Evolutionary conservation across 1,140 invertebrate genomes (phyloP), one percentile per base, ranked within the genome.

Genomic region (Globodera ellingtonae): DNA sequence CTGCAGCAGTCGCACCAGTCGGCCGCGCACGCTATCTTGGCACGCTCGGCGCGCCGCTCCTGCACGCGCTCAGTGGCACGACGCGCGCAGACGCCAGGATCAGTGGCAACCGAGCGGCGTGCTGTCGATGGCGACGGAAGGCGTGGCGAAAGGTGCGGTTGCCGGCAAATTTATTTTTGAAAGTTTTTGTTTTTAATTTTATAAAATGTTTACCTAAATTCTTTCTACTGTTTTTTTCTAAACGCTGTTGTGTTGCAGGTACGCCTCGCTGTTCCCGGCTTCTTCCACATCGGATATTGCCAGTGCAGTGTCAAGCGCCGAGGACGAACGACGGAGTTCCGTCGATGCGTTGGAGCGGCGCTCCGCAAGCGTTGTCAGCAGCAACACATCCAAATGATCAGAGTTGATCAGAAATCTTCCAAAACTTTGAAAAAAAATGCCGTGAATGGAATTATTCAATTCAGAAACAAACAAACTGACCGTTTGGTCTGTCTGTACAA

Each of bases 1-100:
- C 47, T 50, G 21, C 77, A 79, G 35, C 56, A 47, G 62, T 62
- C 56, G 56, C 56, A 62, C 18, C 67, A 66, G 74, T 69, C 67
- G 52, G 74, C 74, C 46, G 56, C 74, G 18, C 67, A 48, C 18
- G 56, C 56, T 15, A 62, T 62, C 56, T 18, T 62, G 56, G 56
- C 56, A 10, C 13, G 56, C 13, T 62, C 56, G 56, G 56, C 56
- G 18, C 56, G 56, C 56, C 56, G 56, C 18, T 62, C 56, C 56
- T 62, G 56, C 56, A 62, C 56, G 13, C 56, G 56, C 10, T 13
- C 56, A 62, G 1, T 15, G 56, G 56, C 62, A 69, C 74, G 52
- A 72, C 46, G 65, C 13, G 35, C 65, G 18, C 65, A 65, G n/a
- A 50, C 52, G 52, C 65, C 56, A 35, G 21, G 46, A 0, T 13